These are phyloP conservation scores for Arnoldichthys spilopterus DNA, from an alignment of 2,797 vertebrate genomes.

Conservation along the genomic window DNA sequence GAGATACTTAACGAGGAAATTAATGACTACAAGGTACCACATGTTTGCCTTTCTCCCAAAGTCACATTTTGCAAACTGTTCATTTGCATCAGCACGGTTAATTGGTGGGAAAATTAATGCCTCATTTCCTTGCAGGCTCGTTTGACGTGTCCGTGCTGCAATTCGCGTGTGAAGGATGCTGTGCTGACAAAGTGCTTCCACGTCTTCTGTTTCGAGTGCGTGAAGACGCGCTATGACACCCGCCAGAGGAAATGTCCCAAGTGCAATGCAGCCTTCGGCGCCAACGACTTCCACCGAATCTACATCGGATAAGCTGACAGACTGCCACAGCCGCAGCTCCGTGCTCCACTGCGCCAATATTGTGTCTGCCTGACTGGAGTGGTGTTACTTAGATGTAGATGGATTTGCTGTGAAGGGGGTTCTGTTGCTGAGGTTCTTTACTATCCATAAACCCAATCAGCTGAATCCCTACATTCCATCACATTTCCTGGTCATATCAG, in stretches of 20 bases:
- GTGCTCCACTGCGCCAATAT: background rate
- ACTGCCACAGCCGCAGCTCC: background rate
- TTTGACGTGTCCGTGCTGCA: constrained; percentile 96
- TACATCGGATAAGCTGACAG: constrained; percentile 85
- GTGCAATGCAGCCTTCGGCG: constrained; percentile 96
- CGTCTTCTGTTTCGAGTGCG: constrained; percentile 97
- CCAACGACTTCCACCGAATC: constrained; percentile 97
- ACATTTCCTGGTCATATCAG: constrained; percentile 23
- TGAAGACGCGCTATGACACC: constrained; percentile 96
- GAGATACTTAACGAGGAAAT: constrained; percentile 98
- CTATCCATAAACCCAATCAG: constrained; percentile 4
- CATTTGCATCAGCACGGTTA: constrained; percentile 14
- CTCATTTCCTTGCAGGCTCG: constrained; percentile 79
- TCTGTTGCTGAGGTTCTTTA: constrained; percentile 7
- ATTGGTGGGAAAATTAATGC: background rate
- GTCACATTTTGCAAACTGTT: background rate
- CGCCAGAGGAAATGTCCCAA: constrained; percentile 98
- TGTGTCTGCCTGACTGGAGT: background rate
- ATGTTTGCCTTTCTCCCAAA: background rate
- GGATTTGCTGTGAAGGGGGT: constrained; percentile 25
- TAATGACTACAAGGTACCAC: constrained; percentile 91
- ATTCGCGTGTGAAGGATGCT: constrained; percentile 95
- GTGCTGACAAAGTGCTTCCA: constrained; percentile 99
- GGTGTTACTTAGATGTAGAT: constrained; percentile 9
- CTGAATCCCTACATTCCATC: constrained; percentile 44